Evolutionary conservation across 2,888 invertebrate genomes (phyloP).

Genomic region (Plusia festucae): DNA sequence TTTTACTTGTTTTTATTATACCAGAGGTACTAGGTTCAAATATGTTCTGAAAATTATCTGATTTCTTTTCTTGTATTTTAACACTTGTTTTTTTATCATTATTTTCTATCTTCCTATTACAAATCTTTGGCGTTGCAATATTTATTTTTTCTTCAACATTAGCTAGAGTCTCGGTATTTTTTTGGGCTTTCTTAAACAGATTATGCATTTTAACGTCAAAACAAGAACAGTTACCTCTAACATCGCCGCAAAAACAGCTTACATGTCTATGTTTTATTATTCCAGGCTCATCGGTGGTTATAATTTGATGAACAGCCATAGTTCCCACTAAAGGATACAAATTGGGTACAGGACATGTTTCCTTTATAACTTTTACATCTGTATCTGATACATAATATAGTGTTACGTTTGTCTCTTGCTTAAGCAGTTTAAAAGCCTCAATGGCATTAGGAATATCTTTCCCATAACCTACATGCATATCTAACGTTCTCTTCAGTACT

Average conservation of each 20-base stretch:
- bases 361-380: constrained; percentile 15
- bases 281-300: constrained; percentile 15
- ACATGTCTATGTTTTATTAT: constrained; percentile 12
- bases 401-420: constrained; percentile 18
- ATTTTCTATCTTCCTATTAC: constrained; percentile 7
- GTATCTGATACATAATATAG: constrained; percentile 15
- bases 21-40: constrained; percentile 8
- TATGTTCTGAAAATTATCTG: constrained; percentile 5
- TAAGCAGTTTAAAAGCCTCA: constrained; percentile 29
- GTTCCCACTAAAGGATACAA: constrained; percentile 13
- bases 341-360: constrained; percentile 13
- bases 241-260: constrained; percentile 16
- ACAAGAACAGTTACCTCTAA: constrained; percentile 13
- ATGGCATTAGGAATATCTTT: constrained; percentile 30
- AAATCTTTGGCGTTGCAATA: constrained; percentile 7
- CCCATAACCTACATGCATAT: constrained; percentile 28
- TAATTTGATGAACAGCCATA: constrained; percentile 16
- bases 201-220: constrained; percentile 13
- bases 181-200: constrained; percentile 10
- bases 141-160: constrained; percentile 5
- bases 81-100: constrained; percentile 8
- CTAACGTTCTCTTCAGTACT: constrained; percentile 27
- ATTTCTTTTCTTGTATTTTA: constrained; percentile 17
- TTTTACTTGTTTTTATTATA: constrained; percentile 8
- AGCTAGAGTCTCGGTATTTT: constrained; percentile 13